Base-by-base conservation (phyloP, 2,797 vertebrate genomes). In the Cirrhinus mrigala region DNA sequence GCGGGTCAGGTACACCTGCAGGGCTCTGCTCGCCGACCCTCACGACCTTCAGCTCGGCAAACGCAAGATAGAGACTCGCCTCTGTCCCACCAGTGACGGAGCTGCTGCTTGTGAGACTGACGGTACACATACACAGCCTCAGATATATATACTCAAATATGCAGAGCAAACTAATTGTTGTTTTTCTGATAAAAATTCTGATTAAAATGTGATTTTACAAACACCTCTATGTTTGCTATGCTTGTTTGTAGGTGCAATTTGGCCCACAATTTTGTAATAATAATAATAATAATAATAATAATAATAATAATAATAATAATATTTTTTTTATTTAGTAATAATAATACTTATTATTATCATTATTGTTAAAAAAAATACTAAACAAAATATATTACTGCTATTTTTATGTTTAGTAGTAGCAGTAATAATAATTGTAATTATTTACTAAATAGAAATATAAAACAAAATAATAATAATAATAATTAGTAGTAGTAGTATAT, bases 1-100 rank as follows among this genome's bases (percentile, higher is more conserved):
- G 94, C 95, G 98, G 54, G 96, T 97, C 92, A 96, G 98, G 85
- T 98, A 98, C 94, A 99, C 96, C 0, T 99, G 98, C 83, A 94
- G 98, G 0, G 97, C 97, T 0, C 96, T 96, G n/a, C 94, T 99
- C 6, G 86, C 97, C 0, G 96, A 98, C 85, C 97, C 97, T 1
- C 97, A 98, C 1, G 96, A 96, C 80, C 96, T 99, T 77, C 98
- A 99, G 94, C 94, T 99, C 11, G 97, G 98, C 54, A 96, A 96
- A 90, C 97, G 97, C 93, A 97, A 97, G 93, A 94, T 94, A 0
- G 98, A 99, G 95, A 98, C 94, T 0, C 95, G 98, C 0, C 96
- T 96, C 91, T 99, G 98, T 90, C 97, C 98, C 86, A 95, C 97
- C 3, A 96, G 93, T 0, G 97, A 97, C 0, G 96, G 96, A 33